phyloP scores from a whole-genome alignment of 2,113 vertebrate genomes.

The Emberiza fucata region DNA sequence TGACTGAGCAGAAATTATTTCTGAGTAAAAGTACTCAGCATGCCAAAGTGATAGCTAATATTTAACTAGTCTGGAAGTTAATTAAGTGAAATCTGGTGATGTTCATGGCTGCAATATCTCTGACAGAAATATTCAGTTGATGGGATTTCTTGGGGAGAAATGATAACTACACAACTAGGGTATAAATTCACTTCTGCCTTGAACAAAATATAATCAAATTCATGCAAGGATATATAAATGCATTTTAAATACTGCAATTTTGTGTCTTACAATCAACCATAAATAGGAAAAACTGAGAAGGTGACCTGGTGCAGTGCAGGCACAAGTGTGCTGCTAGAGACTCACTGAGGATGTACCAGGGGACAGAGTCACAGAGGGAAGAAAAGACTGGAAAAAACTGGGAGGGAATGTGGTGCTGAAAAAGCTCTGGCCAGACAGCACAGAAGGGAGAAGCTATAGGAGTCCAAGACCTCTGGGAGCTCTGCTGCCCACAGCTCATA shows the following conservation, averaged over 20 bases:
- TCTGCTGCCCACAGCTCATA: background rate
- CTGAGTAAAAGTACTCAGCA: background rate
- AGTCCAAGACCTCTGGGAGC: background rate
- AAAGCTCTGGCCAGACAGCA: background rate
- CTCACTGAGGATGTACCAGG: background rate
- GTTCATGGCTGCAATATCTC: background rate
- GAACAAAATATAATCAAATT: background rate
- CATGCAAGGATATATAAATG: background rate
- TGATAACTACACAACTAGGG: background rate
- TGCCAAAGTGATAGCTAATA: background rate
- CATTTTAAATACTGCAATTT: background rate
- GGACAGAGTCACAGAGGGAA: background rate
- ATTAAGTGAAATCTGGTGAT: background rate
- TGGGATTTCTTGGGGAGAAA: background rate
- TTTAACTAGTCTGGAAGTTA: background rate
- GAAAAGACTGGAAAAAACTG: background rate
- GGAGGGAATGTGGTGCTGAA: background rate
- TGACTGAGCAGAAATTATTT: background rate
- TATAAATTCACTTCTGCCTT: background rate
- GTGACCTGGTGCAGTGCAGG: background rate
- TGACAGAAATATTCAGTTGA: background rate
- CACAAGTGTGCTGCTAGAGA: background rate
- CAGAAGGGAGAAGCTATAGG: background rate
- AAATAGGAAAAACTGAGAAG: background rate
- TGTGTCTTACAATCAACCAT: background rate